Evolutionary conservation across 2,888 invertebrate species (phyloP).

Genomic region (Scotopteryx bipunctaria): DNA sequence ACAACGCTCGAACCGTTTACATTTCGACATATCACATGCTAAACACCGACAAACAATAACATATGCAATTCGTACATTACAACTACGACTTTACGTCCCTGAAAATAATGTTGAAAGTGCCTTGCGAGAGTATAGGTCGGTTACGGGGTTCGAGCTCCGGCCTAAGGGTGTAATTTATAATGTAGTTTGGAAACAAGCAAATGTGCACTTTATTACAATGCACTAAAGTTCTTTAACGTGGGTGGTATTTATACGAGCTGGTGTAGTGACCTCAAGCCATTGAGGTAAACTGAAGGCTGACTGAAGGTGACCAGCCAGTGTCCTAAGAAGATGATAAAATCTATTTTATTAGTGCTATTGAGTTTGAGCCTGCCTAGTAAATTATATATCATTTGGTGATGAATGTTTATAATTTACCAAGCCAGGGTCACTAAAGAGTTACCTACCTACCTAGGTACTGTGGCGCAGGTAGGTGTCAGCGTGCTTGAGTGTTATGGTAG

Average conservation of each 20-base stretch:
- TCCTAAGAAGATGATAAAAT: too few species aligned
- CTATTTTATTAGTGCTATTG: too few species aligned
- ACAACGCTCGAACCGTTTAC: slow-evolving; percentile 79
- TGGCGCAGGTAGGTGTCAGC: too few species aligned
- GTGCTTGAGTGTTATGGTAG: too few species aligned
- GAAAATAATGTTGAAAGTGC: slow-evolving; percentile 24
- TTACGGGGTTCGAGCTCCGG: slow-evolving; percentile 40
- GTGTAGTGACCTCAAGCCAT: slow-evolving; percentile 40
- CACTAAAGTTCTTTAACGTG: slow-evolving; percentile 1
- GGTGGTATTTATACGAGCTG: slow-evolving; percentile 29
- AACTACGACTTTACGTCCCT: slow-evolving; percentile 39
- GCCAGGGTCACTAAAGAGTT: neutral
- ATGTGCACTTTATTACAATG: slow-evolving; percentile 29
- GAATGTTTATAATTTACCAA: too few species aligned
- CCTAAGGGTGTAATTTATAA: slow-evolving; percentile 61
- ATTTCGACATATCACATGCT: slow-evolving; percentile 83
- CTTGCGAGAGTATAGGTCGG: slow-evolving; percentile 14
- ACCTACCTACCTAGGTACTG: neutral
- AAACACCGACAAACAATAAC: slow-evolving; percentile 81
- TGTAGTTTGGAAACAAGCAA: slow-evolving; percentile 33
- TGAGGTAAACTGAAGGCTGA: slow-evolving; percentile 33
- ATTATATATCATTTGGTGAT: too few species aligned
- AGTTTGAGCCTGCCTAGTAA: too few species aligned
- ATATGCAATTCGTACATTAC: slow-evolving; percentile 46
- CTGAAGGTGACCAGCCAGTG: slow-evolving; percentile 44